phyloP scores from a whole-genome alignment of 2,888 invertebrate genomes.

The Nyleta sp. region DNA sequence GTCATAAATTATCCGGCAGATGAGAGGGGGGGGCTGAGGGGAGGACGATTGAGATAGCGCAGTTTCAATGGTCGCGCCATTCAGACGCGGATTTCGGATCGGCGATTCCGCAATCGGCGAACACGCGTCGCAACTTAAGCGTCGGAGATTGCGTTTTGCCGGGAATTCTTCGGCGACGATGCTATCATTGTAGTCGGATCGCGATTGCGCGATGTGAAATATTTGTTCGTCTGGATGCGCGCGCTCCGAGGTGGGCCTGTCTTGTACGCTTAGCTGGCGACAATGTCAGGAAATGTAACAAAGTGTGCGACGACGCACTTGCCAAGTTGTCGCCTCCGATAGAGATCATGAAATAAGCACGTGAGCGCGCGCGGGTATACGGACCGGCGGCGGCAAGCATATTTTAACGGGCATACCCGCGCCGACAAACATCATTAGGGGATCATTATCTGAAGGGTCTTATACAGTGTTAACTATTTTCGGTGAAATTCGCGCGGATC shows the following conservation, averaged over 20 bases:
- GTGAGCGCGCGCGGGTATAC: background rate
- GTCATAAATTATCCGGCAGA: slow-evolving; percentile 23
- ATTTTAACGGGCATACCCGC: slow-evolving; percentile 3
- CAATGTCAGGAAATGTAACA: slow-evolving; percentile 59
- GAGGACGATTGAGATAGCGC: slow-evolving; percentile 11
- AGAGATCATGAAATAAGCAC: slow-evolving; percentile 51
- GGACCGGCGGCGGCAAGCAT: slow-evolving; percentile 5
- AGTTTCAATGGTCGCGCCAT: slow-evolving; percentile 3
- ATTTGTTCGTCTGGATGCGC: slow-evolving; percentile 19
- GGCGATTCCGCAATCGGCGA: slow-evolving; percentile 17
- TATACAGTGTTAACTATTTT: slow-evolving; percentile 3
- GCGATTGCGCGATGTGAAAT: slow-evolving; percentile 45
- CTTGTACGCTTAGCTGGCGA: background rate
- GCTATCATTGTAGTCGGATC: slow-evolving; percentile 26
- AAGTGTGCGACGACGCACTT: slow-evolving; percentile 52
- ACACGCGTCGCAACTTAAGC: slow-evolving; percentile 22
- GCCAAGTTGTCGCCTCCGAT: slow-evolving; percentile 62
- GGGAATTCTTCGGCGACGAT: slow-evolving; percentile 14
- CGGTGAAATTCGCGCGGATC: background rate
- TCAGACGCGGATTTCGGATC: slow-evolving; percentile 5
- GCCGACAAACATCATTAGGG: slow-evolving; percentile 28
- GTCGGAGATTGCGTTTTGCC: background rate
- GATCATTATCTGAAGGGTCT: slow-evolving; percentile 5
- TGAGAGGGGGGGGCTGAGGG: background rate
- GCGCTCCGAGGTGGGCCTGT: slow-evolving; percentile 50